Conservation (phyloP, 1,140 invertebrate genomes). For the Hydropsyche tenuis region DNA sequence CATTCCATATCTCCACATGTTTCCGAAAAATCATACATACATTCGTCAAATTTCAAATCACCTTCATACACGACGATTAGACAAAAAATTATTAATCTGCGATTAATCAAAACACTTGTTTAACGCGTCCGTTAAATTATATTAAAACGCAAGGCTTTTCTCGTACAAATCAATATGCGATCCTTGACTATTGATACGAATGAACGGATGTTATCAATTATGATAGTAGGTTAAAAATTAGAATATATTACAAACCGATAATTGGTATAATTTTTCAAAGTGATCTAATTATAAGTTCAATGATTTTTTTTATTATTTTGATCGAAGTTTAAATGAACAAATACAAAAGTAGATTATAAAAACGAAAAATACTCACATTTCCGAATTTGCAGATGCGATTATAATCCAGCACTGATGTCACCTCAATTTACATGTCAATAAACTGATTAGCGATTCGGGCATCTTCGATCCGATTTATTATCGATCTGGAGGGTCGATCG, state of each 20-base stretch:
- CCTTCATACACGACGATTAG: neutral
- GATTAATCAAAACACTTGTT: neutral
- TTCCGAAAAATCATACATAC: neutral
- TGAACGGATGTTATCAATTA: constrained; percentile 20
- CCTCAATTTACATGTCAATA: neutral
- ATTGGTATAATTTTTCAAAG: too few relatives aligned
- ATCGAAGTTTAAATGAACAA: too few relatives aligned
- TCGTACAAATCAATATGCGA: neutral
- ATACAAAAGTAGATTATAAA: too few relatives aligned
- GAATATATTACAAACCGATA: neutral
- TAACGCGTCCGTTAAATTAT: neutral
- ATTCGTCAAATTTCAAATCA: neutral
- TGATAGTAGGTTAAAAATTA: constrained; percentile 7
- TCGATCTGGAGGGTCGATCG: too few relatives aligned
- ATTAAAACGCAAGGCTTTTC: neutral
- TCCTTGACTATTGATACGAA: neutral
- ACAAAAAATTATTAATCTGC: neutral
- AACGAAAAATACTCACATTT: neutral
- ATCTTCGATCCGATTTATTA: too few relatives aligned
- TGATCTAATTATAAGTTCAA: too few relatives aligned
- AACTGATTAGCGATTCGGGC: too few relatives aligned
- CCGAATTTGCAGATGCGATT: neutral
- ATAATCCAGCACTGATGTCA: neutral
- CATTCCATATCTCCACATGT: neutral
- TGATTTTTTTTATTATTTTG: too few relatives aligned